Conservation (phyloP, 2,888 invertebrate genomes). For the Lasioglossum malachurum region DNA sequence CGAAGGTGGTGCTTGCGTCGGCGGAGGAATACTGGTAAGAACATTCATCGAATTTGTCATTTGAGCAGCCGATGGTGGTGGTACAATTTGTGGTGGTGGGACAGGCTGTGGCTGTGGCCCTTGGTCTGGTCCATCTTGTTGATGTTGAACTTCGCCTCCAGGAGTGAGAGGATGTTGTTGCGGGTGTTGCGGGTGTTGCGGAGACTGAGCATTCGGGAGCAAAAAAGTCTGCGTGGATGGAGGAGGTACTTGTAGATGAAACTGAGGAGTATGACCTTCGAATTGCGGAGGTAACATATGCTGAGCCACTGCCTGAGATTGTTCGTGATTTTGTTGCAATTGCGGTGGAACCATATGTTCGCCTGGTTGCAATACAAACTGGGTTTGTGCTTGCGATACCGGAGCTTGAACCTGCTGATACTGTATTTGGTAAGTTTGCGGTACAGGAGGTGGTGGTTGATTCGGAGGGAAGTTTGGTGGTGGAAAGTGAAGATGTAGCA, state of each 20-base stretch:
- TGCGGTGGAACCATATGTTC: conserved; percentile 79
- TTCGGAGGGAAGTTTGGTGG: conserved; percentile 83
- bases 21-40: conserved; percentile 82
- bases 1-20: conserved; percentile 79
- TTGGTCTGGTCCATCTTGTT: conserved; percentile 84
- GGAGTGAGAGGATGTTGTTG: conserved; percentile 85
- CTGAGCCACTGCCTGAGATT: conserved; percentile 74
- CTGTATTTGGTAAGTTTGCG: conserved; percentile 84
- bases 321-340: conserved; percentile 79
- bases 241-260: conserved; percentile 79
- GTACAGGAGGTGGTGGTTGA: conserved; percentile 83
- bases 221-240: conserved; percentile 79
- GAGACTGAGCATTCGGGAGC: conserved; percentile 78
- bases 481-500: conserved; percentile 82
- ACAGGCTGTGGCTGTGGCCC: conserved; percentile 85
- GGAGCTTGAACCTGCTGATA: conserved; percentile 81
- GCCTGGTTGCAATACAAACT: conserved; percentile 81
- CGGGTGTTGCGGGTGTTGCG: conserved; percentile 74
- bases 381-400: conserved; percentile 79
- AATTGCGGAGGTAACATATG: conserved; percentile 79
- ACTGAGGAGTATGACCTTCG: conserved; percentile 79
- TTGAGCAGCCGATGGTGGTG: conserved; percentile 80
- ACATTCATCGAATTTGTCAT: conserved; percentile 81
- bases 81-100: conserved; percentile 83
- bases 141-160: conserved; percentile 85